A percentile compares a stretch with the other conserved stretches of the same genome.
Conservation (phyloP, 2,113 vertebrate species). For the Mystacornis crossleyi region DNA sequence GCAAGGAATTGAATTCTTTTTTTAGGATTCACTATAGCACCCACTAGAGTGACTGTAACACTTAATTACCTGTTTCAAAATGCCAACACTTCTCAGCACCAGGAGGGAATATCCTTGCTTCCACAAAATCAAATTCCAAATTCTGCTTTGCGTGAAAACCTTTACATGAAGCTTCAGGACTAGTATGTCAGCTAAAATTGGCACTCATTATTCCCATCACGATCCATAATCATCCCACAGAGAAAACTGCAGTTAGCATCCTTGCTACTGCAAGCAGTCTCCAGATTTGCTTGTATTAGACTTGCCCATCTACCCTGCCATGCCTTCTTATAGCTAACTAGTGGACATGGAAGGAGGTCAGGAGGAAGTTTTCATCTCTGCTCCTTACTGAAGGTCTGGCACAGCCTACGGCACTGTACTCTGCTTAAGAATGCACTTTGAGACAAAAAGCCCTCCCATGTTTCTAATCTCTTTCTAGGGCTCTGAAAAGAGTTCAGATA, state of each 20-base stretch:
- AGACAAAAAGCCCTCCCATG: not conserved
- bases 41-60: not conserved
- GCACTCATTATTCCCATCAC: not conserved
- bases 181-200: not conserved
- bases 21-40: not conserved
- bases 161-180: not conserved
- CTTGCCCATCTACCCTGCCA: not conserved
- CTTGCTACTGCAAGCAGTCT: not conserved
- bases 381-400: not conserved
- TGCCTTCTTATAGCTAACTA: not conserved
- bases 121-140: not conserved
- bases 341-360: not conserved
- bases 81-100: not conserved
- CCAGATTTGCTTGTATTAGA: not conserved
- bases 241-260: not conserved
- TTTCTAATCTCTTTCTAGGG: not conserved
- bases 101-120: not conserved
- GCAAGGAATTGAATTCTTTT: not conserved
- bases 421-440: not conserved
- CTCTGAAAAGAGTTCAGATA: not conserved
- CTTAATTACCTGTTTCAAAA: not conserved
- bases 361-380: not conserved
- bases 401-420: not conserved
- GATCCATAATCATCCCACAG: not conserved
- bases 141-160: not conserved